Percentiles rank a stretch among this genome's conserved stretches.
Conservation (phyloP, 2,797 vertebrate genomes). For the Gallinago solitaria region DNA sequence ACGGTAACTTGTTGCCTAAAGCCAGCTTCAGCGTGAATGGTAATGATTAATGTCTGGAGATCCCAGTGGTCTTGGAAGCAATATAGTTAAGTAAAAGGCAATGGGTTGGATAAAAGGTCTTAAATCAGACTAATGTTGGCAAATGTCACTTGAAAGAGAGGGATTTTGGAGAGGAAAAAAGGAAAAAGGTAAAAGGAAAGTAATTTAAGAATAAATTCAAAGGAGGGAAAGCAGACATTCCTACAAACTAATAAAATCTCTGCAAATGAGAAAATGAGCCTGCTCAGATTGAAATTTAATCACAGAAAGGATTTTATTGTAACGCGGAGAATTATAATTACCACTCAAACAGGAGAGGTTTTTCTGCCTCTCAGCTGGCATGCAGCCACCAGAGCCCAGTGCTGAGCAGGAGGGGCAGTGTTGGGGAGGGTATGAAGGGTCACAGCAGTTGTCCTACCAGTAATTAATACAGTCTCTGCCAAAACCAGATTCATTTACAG, state of each 20-base stretch:
- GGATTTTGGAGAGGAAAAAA: neutral
- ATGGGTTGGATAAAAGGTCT: slow-evolving; percentile 71
- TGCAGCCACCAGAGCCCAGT: accelerated
- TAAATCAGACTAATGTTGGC: slow-evolving; percentile 68
- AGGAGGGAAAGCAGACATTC: slow-evolving; percentile 27
- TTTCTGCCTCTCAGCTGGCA: neutral
- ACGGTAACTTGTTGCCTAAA: slow-evolving; percentile 21
- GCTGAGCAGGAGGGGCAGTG: neutral
- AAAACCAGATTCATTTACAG: neutral
- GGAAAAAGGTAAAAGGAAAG: neutral
- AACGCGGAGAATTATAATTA: slow-evolving; percentile 44
- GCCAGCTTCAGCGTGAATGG: slow-evolving; percentile 23
- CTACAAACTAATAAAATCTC: slow-evolving; percentile 56
- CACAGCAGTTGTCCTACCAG: neutral
- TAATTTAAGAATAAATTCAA: slow-evolving; percentile 59
- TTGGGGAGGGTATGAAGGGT: neutral
- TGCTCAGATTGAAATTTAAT: slow-evolving; percentile 56
- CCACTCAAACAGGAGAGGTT: neutral
- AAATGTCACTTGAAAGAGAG: slow-evolving; percentile 72
- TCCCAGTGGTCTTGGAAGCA: slow-evolving; percentile 66
- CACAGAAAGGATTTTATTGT: slow-evolving; percentile 55
- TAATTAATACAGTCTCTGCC: neutral
- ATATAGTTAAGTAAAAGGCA: slow-evolving; percentile 71
- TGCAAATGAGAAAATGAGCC: slow-evolving; percentile 64
- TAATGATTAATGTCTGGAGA: slow-evolving; percentile 50